These are phyloP conservation scores for Microhierax caerulescens DNA, from an alignment of 2,797 vertebrate species.

Conservation along the genomic window DNA sequence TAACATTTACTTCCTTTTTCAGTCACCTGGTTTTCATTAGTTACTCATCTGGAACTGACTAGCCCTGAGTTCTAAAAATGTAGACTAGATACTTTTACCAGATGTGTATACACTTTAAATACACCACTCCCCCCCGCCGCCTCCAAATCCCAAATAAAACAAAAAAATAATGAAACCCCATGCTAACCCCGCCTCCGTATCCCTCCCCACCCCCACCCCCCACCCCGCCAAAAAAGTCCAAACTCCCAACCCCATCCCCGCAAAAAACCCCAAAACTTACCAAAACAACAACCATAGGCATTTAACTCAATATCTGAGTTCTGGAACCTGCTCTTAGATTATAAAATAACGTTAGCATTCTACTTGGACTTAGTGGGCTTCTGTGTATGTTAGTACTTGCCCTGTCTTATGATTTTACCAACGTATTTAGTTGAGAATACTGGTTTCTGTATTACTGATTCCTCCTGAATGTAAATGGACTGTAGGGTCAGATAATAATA, in stretches of 20 bases:
- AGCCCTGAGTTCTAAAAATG: not conserved
- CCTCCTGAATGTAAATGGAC: not conserved
- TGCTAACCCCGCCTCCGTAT: too few relatives aligned
- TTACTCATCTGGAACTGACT: not conserved
- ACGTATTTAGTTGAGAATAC: not conserved
- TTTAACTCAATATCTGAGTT: not conserved
- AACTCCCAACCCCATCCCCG: not conserved
- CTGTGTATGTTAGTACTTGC: not conserved
- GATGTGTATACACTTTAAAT: not conserved
- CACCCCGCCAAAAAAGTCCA: fast-evolving
- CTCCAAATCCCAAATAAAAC: not conserved
- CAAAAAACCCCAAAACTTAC: not conserved
- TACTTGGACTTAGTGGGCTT: not conserved
- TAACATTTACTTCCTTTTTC: not conserved
- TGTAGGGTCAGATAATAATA: not conserved
- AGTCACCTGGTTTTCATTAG: not conserved
- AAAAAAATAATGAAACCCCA: too few relatives aligned
- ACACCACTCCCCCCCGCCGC: not conserved
- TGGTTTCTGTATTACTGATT: not conserved
- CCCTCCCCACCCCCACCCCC: too few relatives aligned
- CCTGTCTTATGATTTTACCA: not conserved
- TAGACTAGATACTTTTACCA: not conserved
- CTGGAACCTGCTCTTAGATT: not conserved
- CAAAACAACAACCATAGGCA: not conserved
- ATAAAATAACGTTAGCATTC: not conserved